Conservation (phyloP, 2,888 invertebrate species). For the Xylophagus ater region DNA sequence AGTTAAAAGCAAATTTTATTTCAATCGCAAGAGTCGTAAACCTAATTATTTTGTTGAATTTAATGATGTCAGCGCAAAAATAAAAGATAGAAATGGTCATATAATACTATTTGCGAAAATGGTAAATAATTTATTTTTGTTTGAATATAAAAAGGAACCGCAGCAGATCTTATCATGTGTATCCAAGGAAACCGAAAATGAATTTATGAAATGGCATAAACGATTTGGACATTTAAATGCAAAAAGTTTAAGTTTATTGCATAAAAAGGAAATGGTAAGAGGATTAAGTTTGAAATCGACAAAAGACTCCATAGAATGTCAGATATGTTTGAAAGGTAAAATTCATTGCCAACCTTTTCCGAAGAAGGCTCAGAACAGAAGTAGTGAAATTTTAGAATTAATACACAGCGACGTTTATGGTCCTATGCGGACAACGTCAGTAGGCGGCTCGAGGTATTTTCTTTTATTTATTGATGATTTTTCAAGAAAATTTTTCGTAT, state of each 20-base stretch:
- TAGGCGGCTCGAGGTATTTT: slow-evolving; percentile 15
- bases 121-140: slow-evolving; percentile 8
- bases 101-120: slow-evolving; percentile 5
- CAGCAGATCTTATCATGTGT: too few relatives aligned
- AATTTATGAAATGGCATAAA: too few relatives aligned
- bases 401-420: slow-evolving; percentile 16
- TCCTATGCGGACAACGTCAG: slow-evolving; percentile 14
- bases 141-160: slow-evolving; percentile 11
- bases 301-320: slow-evolving; percentile 4
- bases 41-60: slow-evolving; percentile 10
- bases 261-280: slow-evolving; percentile 11
- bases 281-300: slow-evolving; percentile 8
- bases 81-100: slow-evolving; percentile 7
- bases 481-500: slow-evolving; percentile 2
- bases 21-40: slow-evolving; percentile 17
- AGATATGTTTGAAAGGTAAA: slow-evolving; percentile 10
- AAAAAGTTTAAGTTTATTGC: too few relatives aligned
- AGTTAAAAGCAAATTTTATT: slow-evolving; percentile 17
- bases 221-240: too few relatives aligned
- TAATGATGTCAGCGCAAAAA: slow-evolving; percentile 2
- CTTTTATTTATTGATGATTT: slow-evolving; percentile 16
- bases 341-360: slow-evolving; percentile 7
- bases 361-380: slow-evolving; percentile 7
- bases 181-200: too few relatives aligned
- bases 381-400: slow-evolving; percentile 1